These are phyloP conservation scores for Megalonaias nervosa DNA, from an alignment of 1,140 invertebrate species.

Conservation along the genomic window DNA sequence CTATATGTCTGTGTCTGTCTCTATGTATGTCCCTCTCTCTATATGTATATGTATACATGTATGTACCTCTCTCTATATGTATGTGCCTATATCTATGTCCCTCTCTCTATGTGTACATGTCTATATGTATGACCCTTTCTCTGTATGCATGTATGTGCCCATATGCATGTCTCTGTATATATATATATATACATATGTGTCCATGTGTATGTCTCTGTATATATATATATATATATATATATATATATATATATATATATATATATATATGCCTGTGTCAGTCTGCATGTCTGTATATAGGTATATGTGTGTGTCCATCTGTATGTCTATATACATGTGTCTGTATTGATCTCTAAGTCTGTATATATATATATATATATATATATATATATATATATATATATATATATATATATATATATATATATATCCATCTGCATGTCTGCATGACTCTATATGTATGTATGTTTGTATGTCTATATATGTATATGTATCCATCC, in stretches of 20 bases:
- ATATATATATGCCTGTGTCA: neutral
- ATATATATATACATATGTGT: slow-evolving; percentile 11
- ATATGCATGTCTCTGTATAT: neutral
- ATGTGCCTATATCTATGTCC: slow-evolving; percentile 15
- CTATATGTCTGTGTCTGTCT: too few species aligned
- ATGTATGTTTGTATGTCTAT: too few species aligned
- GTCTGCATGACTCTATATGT: too few species aligned
- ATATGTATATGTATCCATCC: too few species aligned
- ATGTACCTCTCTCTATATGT: slow-evolving; percentile 10
- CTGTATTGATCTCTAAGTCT: neutral
- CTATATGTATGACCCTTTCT: neutral
- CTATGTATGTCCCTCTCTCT: too few species aligned
- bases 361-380: slow-evolving; percentile 7
- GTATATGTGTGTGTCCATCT: neutral
- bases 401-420: too few species aligned
- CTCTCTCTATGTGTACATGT: slow-evolving; percentile 15
- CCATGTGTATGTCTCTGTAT: slow-evolving; percentile 6
- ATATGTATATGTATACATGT: neutral
- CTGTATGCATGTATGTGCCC: neutral
- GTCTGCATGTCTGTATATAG: too few species aligned
- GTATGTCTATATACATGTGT: too few species aligned
- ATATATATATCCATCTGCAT: too few species aligned
- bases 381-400: too few species aligned
- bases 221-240: neutral
- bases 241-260: slow-evolving; percentile 9